Evolutionary conservation across 2,888 invertebrate species (phyloP).

Genomic region (Thysanoteuthis rhombus): DNA sequence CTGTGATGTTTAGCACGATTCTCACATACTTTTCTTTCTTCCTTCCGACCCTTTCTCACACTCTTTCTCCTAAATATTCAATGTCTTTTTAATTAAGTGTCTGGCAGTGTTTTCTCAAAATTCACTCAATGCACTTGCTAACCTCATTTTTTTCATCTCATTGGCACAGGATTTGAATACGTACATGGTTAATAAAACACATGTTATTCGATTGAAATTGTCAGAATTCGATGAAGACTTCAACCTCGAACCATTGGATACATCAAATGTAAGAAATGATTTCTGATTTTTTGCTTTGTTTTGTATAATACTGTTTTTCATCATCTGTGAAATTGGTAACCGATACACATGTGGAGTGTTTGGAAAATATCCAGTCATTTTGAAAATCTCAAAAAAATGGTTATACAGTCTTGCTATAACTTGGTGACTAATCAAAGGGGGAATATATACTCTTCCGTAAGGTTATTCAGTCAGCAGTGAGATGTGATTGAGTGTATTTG

Average conservation of each 20-base stretch:
- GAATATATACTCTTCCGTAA: too few species aligned
- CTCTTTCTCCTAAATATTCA: too few species aligned
- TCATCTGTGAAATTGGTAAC: neutral
- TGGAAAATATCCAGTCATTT: neutral
- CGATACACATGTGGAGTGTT: neutral
- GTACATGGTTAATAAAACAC: conserved; percentile 58
- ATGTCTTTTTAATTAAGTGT: too few species aligned
- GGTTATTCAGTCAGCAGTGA: too few species aligned
- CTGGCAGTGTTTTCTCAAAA: too few species aligned
- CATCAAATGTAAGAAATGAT: conserved; percentile 42
- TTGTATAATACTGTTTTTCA: neutral
- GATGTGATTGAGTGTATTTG: too few species aligned
- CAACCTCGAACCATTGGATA: conserved; percentile 56
- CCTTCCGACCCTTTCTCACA: too few species aligned
- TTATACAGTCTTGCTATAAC: too few species aligned
- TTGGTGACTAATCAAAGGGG: too few species aligned
- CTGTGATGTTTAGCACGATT: too few species aligned
- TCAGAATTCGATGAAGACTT: conserved; percentile 64
- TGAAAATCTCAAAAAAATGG: too few species aligned
- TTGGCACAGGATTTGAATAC: conserved; percentile 63
- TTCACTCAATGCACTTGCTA: neutral
- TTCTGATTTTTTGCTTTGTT: neutral
- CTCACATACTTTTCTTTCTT: too few species aligned
- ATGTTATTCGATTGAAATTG: conserved; percentile 61
- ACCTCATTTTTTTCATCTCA: neutral